Conservation (phyloP, 2,113 vertebrate species). For the Larimichthys polyactis region DNA sequence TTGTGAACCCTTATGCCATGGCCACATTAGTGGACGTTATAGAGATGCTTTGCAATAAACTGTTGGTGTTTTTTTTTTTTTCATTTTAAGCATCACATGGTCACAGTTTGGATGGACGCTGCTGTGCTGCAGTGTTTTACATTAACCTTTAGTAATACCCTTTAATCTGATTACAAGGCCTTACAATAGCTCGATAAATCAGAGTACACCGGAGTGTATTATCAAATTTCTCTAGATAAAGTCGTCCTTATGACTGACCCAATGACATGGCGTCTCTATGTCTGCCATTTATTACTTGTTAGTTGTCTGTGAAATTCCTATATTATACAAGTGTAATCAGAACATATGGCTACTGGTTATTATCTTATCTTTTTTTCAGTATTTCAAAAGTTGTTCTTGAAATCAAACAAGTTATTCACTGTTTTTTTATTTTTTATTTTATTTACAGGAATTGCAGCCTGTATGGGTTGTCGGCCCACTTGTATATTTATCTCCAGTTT, state of each 20-base stretch:
- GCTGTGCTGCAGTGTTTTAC: background rate
- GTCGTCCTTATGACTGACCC: slow-evolving; percentile 18
- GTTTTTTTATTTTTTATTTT: too few species aligned
- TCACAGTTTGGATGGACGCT: background rate
- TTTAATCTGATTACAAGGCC: slow-evolving; percentile 48
- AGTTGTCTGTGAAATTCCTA: background rate
- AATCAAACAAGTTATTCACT: background rate
- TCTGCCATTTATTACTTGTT: slow-evolving; percentile 41
- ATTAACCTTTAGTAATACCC: slow-evolving; percentile 31
- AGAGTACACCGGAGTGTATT: slow-evolving; percentile 26
- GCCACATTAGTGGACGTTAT: background rate
- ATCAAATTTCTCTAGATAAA: slow-evolving; percentile 43
- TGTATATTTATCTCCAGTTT: background rate
- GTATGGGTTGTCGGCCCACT: too few species aligned
- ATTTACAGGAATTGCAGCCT: background rate
- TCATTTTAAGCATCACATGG: background rate
- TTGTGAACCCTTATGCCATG: background rate
- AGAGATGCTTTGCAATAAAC: background rate
- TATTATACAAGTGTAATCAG: background rate
- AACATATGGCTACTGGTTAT: background rate
- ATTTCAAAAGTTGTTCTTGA: background rate
- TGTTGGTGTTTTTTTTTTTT: too few species aligned
- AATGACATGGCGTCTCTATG: slow-evolving; percentile 17
- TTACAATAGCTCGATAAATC: slow-evolving; percentile 21
- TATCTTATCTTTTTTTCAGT: background rate